Evolutionary conservation across 2,797 vertebrate genomes (phyloP).

Genomic region (Rhinophrynus dorsalis): DNA sequence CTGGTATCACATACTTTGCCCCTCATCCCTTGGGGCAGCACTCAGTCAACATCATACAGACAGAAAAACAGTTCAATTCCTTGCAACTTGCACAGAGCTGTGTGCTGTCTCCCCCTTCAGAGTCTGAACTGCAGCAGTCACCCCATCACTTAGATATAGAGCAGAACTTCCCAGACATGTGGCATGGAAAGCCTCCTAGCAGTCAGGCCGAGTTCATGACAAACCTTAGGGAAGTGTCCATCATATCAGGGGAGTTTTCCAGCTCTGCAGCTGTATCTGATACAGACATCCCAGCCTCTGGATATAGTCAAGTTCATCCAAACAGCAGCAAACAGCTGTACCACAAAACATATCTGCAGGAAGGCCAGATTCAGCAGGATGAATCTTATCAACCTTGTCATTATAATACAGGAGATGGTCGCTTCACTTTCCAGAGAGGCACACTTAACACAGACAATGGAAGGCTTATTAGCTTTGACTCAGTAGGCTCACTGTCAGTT

Average conservation of each 20-base stretch:
- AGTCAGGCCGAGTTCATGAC: constrained; percentile 74
- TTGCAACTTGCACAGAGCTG: constrained; percentile 90
- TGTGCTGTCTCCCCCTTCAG: constrained; percentile 89
- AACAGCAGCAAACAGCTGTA: constrained; percentile 87
- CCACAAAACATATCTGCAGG: constrained; percentile 88
- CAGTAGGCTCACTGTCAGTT: constrained; percentile 91
- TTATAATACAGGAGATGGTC: constrained; percentile 85
- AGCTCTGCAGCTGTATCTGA: constrained; percentile 68
- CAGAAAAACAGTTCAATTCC: constrained; percentile 86
- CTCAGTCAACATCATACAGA: constrained; percentile 79
- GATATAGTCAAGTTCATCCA: constrained; percentile 83
- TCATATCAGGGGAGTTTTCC: constrained; percentile 79
- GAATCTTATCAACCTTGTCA: constrained; percentile 91
- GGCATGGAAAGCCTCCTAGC: constrained; percentile 75
- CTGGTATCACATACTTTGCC: constrained; percentile 84
- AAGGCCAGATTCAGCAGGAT: constrained; percentile 81
- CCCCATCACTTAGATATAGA: constrained; percentile 82
- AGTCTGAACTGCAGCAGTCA: constrained; percentile 93
- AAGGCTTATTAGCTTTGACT: constrained; percentile 95
- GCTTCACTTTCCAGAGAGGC: constrained; percentile 93
- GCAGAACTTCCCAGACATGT: constrained; percentile 81
- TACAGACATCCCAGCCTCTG: constrained; percentile 78
- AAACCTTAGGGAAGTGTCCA: constrained; percentile 75
- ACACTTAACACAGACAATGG: constrained; percentile 89
- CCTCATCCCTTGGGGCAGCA: constrained; percentile 83